These are phyloP conservation scores for Zophobas morio DNA, from an alignment of 1,140 invertebrate genomes.

Conservation along the genomic window DNA sequence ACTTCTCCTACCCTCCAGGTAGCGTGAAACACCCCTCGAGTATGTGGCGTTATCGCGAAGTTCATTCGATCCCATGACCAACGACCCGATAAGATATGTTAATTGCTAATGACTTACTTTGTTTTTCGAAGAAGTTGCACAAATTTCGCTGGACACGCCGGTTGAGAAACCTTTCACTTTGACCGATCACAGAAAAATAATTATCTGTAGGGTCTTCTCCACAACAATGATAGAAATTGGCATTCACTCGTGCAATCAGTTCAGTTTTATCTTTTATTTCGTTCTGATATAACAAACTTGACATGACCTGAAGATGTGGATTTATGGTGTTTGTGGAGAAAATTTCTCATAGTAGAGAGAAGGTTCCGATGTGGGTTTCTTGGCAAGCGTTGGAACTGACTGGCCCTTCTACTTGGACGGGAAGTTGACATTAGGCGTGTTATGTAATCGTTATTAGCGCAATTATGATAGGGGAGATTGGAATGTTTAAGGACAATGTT, in stretches of 20 bases:
- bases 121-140: slow-evolving; percentile 25
- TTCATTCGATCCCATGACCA: slow-evolving; percentile 12
- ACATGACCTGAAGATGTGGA: slow-evolving; percentile 38
- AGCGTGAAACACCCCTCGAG: not conserved
- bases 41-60: slow-evolving; percentile 14
- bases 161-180: slow-evolving; percentile 34
- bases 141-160: slow-evolving; percentile 5
- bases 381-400: not conserved
- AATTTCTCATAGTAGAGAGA: not conserved
- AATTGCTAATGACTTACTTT: slow-evolving; percentile 13
- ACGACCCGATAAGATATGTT: slow-evolving; percentile 14
- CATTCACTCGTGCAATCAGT: slow-evolving; percentile 42
- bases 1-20: not conserved
- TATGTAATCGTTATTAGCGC: not conserved
- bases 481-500: slow-evolving; percentile 1
- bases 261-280: slow-evolving; percentile 25
- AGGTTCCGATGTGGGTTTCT: not conserved
- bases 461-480: slow-evolving; percentile 21
- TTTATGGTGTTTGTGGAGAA: not conserved
- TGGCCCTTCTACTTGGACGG: slow-evolving; percentile 5
- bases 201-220: slow-evolving; percentile 45
- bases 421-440: slow-evolving; percentile 17
- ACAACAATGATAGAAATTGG: slow-evolving; percentile 45
- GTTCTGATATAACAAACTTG: slow-evolving; percentile 27
- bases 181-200: slow-evolving; percentile 40